These are phyloP conservation scores for Tetrao urogallus DNA, from an alignment of 2,113 vertebrate species.

Conservation along the genomic window DNA sequence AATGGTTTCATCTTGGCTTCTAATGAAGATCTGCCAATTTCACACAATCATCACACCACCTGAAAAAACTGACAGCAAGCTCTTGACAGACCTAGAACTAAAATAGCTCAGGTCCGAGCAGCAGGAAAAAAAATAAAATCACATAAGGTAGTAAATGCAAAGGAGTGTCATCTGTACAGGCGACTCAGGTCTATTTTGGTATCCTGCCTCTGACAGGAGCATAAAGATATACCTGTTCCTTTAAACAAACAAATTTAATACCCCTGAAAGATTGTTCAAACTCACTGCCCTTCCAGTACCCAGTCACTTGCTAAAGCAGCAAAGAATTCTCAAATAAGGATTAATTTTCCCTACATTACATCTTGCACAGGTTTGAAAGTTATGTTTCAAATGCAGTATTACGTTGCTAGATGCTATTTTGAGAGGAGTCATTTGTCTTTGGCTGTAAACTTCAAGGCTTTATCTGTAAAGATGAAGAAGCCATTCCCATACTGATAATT, in stretches of 20 bases:
- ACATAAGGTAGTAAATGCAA: background rate
- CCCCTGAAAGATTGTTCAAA: background rate
- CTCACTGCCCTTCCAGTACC: background rate
- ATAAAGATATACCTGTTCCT: background rate
- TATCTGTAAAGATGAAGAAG: background rate
- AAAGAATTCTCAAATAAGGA: background rate
- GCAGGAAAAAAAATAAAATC: background rate
- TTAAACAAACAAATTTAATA: constrained; percentile 33
- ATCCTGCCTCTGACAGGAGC: constrained; percentile 27
- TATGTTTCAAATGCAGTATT: background rate
- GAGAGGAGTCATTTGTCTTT: background rate
- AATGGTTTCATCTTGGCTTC: background rate
- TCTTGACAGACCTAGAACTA: background rate
- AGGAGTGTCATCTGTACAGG: background rate
- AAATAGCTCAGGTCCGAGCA: constrained; percentile 20
- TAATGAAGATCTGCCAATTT: background rate
- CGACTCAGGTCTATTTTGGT: background rate
- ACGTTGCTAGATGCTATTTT: background rate
- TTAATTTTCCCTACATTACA: background rate
- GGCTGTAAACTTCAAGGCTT: background rate
- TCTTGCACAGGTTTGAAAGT: background rate
- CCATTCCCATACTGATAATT: background rate
- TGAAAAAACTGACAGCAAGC: background rate
- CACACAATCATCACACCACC: background rate
- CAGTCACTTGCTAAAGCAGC: constrained; percentile 6